phyloP scores from a whole-genome alignment of 2,113 vertebrate species.

The human region GRCh38 chr12:112695501-112696000 shows the following conservation, averaged over 20 bases:
- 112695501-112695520: background rate
- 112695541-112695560: background rate
- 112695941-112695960: no score
- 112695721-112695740: background rate
- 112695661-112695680: background rate
- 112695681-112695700: background rate
- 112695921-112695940: no score
- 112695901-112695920: no score
- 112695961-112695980: no score
- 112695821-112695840: no score
- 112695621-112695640: background rate
- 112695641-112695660: background rate
- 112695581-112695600: background rate
- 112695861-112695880: no score
- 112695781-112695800: background rate
- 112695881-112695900: no score
- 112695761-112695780: background rate
- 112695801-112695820: no score
- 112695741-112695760: background rate
- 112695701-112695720: background rate
- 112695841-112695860: no score
- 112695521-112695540: background rate
- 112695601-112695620: background rate
- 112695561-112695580: background rate
- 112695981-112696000: no score